A percentile compares a stretch with the other conserved stretches of the same genome.
Conservation (phyloP, 92 coral and sea anemone species). For the Bergia sp. region DNA sequence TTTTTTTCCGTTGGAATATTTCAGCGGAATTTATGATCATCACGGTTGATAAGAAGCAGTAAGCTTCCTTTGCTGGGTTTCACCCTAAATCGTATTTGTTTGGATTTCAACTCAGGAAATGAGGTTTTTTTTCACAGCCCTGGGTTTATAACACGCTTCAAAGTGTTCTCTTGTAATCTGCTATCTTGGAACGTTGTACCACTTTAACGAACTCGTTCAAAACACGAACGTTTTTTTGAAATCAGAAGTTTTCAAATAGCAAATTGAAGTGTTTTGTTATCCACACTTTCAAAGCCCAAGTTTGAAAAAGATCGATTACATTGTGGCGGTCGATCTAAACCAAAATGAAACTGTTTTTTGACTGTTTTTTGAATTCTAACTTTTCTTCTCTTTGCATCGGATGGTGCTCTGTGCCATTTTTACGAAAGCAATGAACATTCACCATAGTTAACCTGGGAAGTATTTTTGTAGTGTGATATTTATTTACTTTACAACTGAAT, state of each 20-base stretch:
- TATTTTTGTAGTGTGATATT: slow-evolving; percentile 87
- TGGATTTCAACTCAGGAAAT: not conserved
- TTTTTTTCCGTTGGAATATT: not conserved
- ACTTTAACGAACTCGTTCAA: not conserved
- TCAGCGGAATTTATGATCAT: not conserved
- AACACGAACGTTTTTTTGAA: not conserved
- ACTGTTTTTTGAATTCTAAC: not conserved
- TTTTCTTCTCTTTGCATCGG: not conserved
- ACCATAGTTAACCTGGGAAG: slow-evolving; percentile 39
- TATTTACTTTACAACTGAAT: slow-evolving; percentile 50
- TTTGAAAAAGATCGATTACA: not conserved
- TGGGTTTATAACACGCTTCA: not conserved
- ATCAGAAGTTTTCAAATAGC: not conserved
- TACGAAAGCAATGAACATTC: not conserved
- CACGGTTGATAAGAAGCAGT: not conserved
- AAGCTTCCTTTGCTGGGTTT: not conserved
- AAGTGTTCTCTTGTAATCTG: not conserved
- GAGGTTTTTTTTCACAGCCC: not conserved
- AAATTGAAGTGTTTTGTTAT: not conserved
- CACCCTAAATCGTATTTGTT: not conserved
- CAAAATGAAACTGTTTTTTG: not conserved
- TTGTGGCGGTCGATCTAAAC: not conserved
- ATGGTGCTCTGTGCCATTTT: slow-evolving; percentile 1
- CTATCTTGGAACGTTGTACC: not conserved
- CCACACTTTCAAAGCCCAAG: not conserved